Conservation (phyloP, 2,888 invertebrate genomes). For the Aleiodes alternator region DNA sequence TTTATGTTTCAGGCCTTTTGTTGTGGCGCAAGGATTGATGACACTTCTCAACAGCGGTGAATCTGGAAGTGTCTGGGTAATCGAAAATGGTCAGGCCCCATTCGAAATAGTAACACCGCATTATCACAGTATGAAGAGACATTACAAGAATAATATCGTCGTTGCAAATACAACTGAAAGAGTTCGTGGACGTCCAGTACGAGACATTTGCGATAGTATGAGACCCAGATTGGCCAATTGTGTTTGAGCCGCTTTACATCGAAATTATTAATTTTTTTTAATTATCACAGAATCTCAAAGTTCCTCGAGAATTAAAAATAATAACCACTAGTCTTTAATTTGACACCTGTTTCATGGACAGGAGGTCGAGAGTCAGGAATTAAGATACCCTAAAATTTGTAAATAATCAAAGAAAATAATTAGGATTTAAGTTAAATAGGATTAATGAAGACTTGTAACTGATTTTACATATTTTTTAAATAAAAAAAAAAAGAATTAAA, state of each 20-base stretch:
- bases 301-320: too few relatives aligned
- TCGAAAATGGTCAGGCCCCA: conserved; percentile 68
- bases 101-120: conserved; percentile 68
- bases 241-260: conserved; percentile 55
- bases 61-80: conserved; percentile 69
- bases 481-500: not conserved
- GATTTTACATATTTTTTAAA: too few relatives aligned
- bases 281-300: too few relatives aligned
- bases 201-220: conserved; percentile 67
- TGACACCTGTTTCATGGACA: too few relatives aligned
- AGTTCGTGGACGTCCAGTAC: conserved; percentile 61
- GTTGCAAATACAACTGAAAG: conserved; percentile 53
- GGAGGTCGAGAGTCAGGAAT: too few relatives aligned
- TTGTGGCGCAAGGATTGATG: conserved; percentile 69
- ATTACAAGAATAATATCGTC: conserved; percentile 68
- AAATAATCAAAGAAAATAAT: too few relatives aligned
- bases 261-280: too few relatives aligned
- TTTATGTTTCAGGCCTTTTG: conserved; percentile 62
- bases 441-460: too few relatives aligned
- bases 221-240: conserved; percentile 67
- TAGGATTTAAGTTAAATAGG: too few relatives aligned
- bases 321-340: too few relatives aligned
- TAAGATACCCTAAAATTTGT: too few relatives aligned
- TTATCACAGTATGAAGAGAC: conserved; percentile 64
- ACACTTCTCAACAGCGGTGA: conserved; percentile 62